phyloP scores from a whole-genome alignment of 2,797 vertebrate genomes.

The Mastacembelus armatus region DNA sequence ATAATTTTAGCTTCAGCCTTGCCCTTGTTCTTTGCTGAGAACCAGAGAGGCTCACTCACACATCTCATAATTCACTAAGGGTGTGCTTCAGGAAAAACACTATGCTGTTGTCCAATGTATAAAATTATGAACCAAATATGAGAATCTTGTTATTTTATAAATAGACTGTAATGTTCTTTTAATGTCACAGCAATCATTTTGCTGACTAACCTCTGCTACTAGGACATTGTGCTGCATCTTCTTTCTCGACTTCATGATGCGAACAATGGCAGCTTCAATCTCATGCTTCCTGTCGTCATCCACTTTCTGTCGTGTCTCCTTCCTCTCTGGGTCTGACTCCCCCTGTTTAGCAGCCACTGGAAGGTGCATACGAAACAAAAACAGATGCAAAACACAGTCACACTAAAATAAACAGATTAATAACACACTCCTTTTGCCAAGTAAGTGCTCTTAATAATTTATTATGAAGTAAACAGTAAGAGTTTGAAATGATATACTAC shows the following conservation, averaged over 20 bases:
- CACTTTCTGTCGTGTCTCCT: constrained; percentile 99
- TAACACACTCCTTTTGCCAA: not conserved
- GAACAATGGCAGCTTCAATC: constrained; percentile 99
- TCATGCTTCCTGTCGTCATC: constrained; percentile 99
- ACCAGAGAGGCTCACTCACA: not conserved
- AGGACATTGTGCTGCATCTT: constrained; percentile 99
- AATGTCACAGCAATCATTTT: not conserved
- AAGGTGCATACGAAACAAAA: not conserved
- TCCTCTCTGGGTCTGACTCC: constrained; percentile 98
- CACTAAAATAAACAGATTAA: not conserved
- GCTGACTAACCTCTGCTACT: constrained; percentile 94
- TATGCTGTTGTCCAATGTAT: not conserved
- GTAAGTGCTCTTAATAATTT: not conserved
- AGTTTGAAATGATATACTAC: not conserved
- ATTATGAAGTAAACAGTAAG: not conserved
- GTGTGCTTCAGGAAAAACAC: not conserved
- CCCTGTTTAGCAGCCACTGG: constrained; percentile 99
- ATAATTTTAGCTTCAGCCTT: not conserved
- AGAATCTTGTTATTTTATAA: too few relatives aligned
- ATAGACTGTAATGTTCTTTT: too few relatives aligned
- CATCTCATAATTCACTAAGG: not conserved
- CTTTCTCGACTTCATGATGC: constrained; percentile 99
- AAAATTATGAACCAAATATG: not conserved
- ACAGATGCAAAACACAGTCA: not conserved
- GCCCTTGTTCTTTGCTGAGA: not conserved